A percentile compares a stretch with the other conserved stretches of the same genome.
Evolutionary conservation across 2,797 vertebrate species (phyloP).

Genomic region (Takifugu rubripes): DNA sequence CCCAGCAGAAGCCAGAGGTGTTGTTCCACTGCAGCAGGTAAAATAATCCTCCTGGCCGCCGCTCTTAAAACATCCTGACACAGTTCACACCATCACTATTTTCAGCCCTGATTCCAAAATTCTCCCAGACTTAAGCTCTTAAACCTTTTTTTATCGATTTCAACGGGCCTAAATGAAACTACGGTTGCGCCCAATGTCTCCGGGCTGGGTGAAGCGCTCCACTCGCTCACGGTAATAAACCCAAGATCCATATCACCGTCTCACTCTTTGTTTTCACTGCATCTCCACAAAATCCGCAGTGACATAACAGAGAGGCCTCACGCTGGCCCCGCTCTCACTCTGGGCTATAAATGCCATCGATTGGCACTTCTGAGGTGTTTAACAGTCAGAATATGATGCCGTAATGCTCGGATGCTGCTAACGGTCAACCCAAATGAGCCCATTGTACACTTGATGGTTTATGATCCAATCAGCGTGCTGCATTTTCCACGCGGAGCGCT

Average conservation of each 20-base stretch:
- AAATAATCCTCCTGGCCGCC: constrained; percentile 24
- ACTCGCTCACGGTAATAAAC: constrained; percentile 3
- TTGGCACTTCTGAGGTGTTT: constrained; percentile 26
- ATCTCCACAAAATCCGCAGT: constrained; percentile 18
- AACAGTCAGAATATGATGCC: constrained; percentile 26
- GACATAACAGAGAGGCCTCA: background rate
- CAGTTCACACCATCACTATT: constrained; percentile 9
- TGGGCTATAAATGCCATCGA: constrained; percentile 42
- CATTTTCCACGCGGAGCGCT: constrained; percentile 14
- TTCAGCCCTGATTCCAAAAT: constrained; percentile 29
- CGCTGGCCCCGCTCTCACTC: constrained; percentile 13
- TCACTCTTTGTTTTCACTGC: constrained; percentile 13
- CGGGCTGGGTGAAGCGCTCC: constrained; percentile 1
- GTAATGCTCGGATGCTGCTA: constrained; percentile 43
- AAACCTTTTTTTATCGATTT: constrained; percentile 29
- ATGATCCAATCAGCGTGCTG: constrained; percentile 11
- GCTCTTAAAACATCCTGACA: constrained; percentile 29
- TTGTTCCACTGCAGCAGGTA: constrained; percentile 30
- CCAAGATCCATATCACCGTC: constrained; percentile 22
- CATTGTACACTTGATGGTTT: constrained; percentile 40
- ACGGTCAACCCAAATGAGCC: constrained; percentile 35
- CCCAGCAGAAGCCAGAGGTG: constrained; percentile 18
- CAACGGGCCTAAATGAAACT: constrained; percentile 14
- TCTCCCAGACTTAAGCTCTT: constrained; percentile 10
- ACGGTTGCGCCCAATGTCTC: constrained; percentile 11